phyloP scores from a whole-genome alignment of 1,140 invertebrate genomes.

The Monochamus saltuarius region DNA sequence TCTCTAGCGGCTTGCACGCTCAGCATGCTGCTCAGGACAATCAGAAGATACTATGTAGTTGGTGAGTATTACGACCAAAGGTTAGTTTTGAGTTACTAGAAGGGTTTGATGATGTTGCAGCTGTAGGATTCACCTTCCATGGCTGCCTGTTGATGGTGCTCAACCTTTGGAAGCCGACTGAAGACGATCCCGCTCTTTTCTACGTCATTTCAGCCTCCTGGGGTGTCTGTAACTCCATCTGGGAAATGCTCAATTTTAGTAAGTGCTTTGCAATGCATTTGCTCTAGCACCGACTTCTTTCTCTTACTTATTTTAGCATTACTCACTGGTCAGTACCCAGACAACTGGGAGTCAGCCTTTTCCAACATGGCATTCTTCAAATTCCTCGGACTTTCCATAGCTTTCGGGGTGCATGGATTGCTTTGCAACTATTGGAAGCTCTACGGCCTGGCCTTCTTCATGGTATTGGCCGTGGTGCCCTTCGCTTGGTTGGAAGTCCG shows the following conservation, averaged over 20 bases:
- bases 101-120: conserved; percentile 49
- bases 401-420: conserved; percentile 51
- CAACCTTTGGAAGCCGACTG: conserved; percentile 63
- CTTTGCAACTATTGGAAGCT: conserved; percentile 55
- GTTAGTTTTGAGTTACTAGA: too few relatives aligned
- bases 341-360: conserved; percentile 54
- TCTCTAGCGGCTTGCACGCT: conserved; percentile 67
- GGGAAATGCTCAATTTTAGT: conserved; percentile 64
- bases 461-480: conserved; percentile 49
- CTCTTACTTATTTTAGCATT: conserved; percentile 48
- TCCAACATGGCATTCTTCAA: conserved; percentile 53
- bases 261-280: conserved; percentile 44
- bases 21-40: conserved; percentile 67
- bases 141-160: conserved; percentile 66
- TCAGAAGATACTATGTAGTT: conserved; percentile 63
- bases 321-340: conserved; percentile 50
- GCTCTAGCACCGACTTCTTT: not conserved
- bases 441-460: conserved; percentile 49
- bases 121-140: conserved; percentile 68
- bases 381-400: conserved; percentile 50
- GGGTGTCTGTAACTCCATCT: conserved; percentile 74
- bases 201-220: conserved; percentile 71
- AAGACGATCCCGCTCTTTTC: conserved; percentile 64
- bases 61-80: conserved; percentile 52
- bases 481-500: conserved; percentile 51